Percentiles rank a stretch among this genome's conserved stretches.
Evolutionary conservation across 2,113 vertebrate genomes (phyloP).

Genomic region (Brachionichthys hirsutus): DNA sequence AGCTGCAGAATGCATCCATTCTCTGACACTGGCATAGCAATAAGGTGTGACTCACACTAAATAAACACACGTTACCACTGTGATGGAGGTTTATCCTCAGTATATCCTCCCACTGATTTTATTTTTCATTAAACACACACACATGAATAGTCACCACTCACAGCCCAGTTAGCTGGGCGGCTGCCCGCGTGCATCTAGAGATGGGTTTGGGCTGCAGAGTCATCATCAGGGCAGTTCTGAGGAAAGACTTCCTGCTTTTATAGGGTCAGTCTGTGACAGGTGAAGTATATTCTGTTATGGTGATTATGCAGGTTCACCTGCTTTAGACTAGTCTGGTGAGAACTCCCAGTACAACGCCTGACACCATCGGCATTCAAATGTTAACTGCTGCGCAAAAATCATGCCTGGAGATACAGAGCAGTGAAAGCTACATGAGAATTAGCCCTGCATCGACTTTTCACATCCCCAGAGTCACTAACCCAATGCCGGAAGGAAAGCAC

Average conservation of each 20-base stretch:
- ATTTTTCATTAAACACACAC: slow-evolving; percentile 6
- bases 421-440: slow-evolving; percentile 2
- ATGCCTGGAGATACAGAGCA: not conserved
- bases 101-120: slow-evolving; percentile 22
- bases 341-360: not conserved
- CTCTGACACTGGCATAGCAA: slow-evolving; percentile 13
- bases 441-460: slow-evolving; percentile 2
- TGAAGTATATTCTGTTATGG: not conserved
- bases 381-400: not conserved
- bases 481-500: not conserved
- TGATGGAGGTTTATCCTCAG: slow-evolving; percentile 17
- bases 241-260: slow-evolving; percentile 8
- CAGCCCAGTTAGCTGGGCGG: slow-evolving; percentile 22
- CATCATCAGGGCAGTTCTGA: slow-evolving; percentile 9
- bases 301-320: not conserved
- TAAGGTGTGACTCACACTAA: slow-evolving; percentile 25
- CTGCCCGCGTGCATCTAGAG: slow-evolving; percentile 38
- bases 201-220: slow-evolving; percentile 13
- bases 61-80: slow-evolving; percentile 12
- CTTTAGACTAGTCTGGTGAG: not conserved
- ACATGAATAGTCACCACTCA: slow-evolving; percentile 24
- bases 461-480: not conserved
- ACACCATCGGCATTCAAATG: not conserved
- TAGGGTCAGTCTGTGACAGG: slow-evolving; percentile 5
- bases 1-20: slow-evolving; percentile 1